These are phyloP conservation scores for Drosophila ironensis DNA, from an alignment of 1,140 invertebrate species.

Conservation along the genomic window DNA sequence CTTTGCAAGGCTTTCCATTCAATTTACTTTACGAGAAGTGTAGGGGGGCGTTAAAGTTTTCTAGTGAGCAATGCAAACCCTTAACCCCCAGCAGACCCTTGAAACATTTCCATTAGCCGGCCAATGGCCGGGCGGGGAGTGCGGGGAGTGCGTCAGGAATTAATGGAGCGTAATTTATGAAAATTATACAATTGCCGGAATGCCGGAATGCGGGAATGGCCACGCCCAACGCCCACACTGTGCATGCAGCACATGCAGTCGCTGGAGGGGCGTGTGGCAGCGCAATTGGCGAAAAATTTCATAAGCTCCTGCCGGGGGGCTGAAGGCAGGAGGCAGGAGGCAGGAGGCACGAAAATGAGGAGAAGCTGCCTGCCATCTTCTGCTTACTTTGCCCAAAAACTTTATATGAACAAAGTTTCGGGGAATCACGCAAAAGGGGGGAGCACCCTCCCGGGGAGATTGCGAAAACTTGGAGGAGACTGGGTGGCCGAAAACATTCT, in stretches of 20 bases:
- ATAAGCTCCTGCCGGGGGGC: too few relatives aligned
- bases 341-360: background rate
- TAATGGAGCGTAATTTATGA: constrained; percentile 59
- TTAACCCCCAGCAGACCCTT: background rate
- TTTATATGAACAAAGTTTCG: constrained; percentile 57
- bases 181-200: constrained; percentile 57
- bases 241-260: too few relatives aligned
- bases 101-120: constrained; percentile 39
- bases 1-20: background rate
- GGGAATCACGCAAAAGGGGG: background rate
- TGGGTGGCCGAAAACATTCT: constrained; percentile 31
- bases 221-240: constrained; percentile 38
- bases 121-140: background rate
- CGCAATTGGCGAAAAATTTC: constrained; percentile 33
- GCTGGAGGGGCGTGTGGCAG: background rate
- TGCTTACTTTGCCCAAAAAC: constrained; percentile 57
- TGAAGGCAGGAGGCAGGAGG: background rate
- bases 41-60: constrained; percentile 12
- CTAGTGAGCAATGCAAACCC: constrained; percentile 9
- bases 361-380: constrained; percentile 37
- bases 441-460: background rate
- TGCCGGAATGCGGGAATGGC: too few relatives aligned
- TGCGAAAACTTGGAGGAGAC: background rate
- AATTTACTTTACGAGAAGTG: constrained; percentile 8
- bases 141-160: constrained; percentile 41